These are phyloP conservation scores for Aspiorhynchus laticeps DNA, from an alignment of 2,113 vertebrate species.

Conservation along the genomic window DNA sequence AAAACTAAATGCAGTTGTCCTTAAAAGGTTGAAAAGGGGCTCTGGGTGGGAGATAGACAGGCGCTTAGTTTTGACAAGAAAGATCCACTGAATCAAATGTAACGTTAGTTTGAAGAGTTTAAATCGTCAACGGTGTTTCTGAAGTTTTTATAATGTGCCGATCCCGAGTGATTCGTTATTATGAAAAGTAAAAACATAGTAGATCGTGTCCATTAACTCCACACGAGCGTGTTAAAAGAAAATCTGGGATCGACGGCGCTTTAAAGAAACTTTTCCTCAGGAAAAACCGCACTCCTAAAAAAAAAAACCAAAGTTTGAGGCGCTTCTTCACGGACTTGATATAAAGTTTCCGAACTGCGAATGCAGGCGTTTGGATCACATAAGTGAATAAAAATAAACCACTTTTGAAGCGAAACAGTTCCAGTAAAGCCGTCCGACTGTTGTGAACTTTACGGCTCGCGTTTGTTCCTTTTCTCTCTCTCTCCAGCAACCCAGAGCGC, in stretches of 20 bases:
- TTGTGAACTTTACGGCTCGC: conserved; percentile 34
- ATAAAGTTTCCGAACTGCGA: background rate
- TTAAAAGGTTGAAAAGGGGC: conserved; percentile 51
- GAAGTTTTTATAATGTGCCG: conserved; percentile 4
- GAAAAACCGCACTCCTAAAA: background rate
- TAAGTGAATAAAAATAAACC: background rate
- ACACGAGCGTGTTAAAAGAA: conserved; percentile 12
- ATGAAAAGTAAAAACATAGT: background rate
- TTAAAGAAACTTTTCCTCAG: conserved; percentile 23
- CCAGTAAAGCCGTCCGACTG: conserved; percentile 10
- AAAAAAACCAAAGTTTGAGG: conserved; percentile 5
- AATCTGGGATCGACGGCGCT: background rate
- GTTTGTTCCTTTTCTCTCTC: background rate
- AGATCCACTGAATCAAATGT: conserved; percentile 14
- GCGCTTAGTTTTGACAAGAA: conserved; percentile 18
- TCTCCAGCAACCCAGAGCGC: background rate
- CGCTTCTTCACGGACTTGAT: background rate
- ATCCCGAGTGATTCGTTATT: background rate
- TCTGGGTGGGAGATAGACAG: conserved; percentile 36
- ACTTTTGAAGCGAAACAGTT: background rate
- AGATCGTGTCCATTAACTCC: conserved; percentile 39
- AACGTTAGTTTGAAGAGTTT: background rate
- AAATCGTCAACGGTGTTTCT: background rate
- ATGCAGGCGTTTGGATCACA: background rate
- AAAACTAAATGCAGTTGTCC: conserved; percentile 51